Conservation (phyloP, 2,888 invertebrate species). For the Scelioninae gen. 1 region DNA sequence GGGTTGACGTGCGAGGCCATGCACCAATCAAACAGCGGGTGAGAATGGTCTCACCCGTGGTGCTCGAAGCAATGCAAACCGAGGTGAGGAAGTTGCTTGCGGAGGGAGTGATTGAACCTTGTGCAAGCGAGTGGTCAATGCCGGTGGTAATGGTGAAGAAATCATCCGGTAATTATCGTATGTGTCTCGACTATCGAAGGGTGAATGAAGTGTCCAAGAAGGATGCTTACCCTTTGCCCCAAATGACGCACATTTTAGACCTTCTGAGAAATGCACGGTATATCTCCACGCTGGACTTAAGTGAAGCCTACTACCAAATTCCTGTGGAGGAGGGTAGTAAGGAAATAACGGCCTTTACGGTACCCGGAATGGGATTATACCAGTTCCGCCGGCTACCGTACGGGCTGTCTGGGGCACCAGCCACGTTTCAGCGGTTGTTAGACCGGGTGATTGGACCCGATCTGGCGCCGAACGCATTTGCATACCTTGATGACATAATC, state of each 20-base stretch:
- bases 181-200: conserved; percentile 76
- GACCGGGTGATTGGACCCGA: background rate
- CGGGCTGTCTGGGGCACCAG: conserved; percentile 73
- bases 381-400: conserved; percentile 77
- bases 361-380: conserved; percentile 74
- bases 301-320: conserved; percentile 75
- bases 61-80: background rate
- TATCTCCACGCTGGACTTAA: conserved; percentile 74
- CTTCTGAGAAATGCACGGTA: conserved; percentile 74
- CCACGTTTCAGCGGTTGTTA: background rate
- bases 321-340: conserved; percentile 60
- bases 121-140: conserved; percentile 71
- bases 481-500: background rate
- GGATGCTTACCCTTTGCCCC: conserved; percentile 77
- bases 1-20: background rate
- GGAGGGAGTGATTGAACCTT: conserved; percentile 75
- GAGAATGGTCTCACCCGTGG: conserved; percentile 2
- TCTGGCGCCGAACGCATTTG: background rate
- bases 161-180: conserved; percentile 72
- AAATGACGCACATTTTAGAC: conserved; percentile 75
- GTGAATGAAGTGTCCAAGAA: conserved; percentile 75
- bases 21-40: conserved; percentile 6
- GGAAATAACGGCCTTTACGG: conserved; percentile 75
- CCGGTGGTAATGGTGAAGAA: conserved; percentile 74
- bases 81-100: background rate